phyloP scores from a whole-genome alignment of 2,797 vertebrate genomes.

The Argya squamiceps region DNA sequence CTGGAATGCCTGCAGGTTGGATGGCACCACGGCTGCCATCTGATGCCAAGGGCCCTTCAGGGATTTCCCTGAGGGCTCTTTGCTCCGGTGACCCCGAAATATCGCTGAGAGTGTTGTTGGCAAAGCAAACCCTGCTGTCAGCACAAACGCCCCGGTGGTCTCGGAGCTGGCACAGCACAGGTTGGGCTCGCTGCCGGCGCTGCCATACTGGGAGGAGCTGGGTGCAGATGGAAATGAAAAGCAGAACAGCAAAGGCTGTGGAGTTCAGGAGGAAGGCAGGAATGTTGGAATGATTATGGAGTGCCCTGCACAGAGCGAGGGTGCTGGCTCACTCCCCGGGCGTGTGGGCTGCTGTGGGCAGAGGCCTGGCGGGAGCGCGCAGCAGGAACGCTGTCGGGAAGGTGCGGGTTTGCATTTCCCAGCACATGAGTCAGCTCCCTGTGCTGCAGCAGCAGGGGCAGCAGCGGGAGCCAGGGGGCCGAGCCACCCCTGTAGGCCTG shows the following conservation, averaged over 20 bases:
- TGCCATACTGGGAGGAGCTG: background rate
- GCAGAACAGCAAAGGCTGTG: background rate
- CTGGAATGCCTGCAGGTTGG: background rate
- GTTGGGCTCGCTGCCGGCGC: background rate
- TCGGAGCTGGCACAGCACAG: background rate
- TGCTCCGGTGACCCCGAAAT: background rate
- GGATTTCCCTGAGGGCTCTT: background rate
- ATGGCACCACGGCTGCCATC: background rate
- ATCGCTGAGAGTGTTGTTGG: background rate
- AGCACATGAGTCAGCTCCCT: conserved; percentile 81
- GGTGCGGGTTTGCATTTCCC: conserved; percentile 88
- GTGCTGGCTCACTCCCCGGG: conserved; percentile 55
- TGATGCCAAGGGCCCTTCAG: background rate
- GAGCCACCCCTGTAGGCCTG: background rate
- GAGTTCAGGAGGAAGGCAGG: conserved; percentile 39
- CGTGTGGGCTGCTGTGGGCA: conserved; percentile 74
- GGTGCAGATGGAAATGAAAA: background rate
- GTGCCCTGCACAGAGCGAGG: conserved; percentile 61
- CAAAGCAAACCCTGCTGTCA: background rate
- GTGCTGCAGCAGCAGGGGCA: conserved; percentile 76
- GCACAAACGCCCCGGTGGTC: background rate
- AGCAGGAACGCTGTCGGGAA: conserved; percentile 72
- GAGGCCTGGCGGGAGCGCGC: conserved; percentile 52
- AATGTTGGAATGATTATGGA: conserved; percentile 15
- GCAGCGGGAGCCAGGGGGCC: conserved; percentile 75